phyloP scores from a whole-genome alignment of 1,140 invertebrate species.

The Nymphalis io region DNA sequence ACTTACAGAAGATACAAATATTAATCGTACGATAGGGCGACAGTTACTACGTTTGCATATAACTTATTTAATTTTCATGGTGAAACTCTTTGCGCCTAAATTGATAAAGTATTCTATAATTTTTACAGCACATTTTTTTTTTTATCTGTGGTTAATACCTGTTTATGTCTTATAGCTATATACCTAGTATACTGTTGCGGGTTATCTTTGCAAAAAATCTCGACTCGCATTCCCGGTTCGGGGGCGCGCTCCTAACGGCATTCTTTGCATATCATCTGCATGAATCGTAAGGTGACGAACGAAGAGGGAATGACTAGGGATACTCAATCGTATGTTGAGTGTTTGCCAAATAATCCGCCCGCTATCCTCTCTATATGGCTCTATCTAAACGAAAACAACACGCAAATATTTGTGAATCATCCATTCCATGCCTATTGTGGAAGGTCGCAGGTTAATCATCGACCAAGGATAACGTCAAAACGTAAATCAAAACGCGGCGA shows the following conservation, averaged over 20 bases:
- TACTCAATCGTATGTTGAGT: constrained; percentile 55
- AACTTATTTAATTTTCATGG: too few relatives aligned
- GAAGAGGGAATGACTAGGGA: constrained; percentile 54
- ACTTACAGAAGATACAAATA: too few relatives aligned
- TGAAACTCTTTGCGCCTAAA: too few relatives aligned
- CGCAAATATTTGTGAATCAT: constrained; percentile 59
- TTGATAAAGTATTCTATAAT: too few relatives aligned
- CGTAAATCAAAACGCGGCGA: constrained; percentile 4
- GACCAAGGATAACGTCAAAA: constrained; percentile 43
- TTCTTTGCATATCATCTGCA: constrained; percentile 64
- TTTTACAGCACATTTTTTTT: neutral
- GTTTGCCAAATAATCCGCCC: constrained; percentile 52
- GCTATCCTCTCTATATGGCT: constrained; percentile 32
- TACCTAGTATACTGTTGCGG: constrained; percentile 1
- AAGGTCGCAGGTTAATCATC: constrained; percentile 60
- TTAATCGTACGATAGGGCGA: too few relatives aligned
- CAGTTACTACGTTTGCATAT: too few relatives aligned
- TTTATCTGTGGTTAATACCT: too few relatives aligned
- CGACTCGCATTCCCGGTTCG: constrained; percentile 26
- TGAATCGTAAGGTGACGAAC: constrained; percentile 65
- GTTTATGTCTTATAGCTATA: too few relatives aligned
- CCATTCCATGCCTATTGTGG: constrained; percentile 50
- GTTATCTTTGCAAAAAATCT: constrained; percentile 26
- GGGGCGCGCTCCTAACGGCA: constrained; percentile 53
- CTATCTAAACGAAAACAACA: constrained; percentile 25